Conservation (phyloP, 2,797 vertebrate genomes). For the Cichlasoma orientale region DNA sequence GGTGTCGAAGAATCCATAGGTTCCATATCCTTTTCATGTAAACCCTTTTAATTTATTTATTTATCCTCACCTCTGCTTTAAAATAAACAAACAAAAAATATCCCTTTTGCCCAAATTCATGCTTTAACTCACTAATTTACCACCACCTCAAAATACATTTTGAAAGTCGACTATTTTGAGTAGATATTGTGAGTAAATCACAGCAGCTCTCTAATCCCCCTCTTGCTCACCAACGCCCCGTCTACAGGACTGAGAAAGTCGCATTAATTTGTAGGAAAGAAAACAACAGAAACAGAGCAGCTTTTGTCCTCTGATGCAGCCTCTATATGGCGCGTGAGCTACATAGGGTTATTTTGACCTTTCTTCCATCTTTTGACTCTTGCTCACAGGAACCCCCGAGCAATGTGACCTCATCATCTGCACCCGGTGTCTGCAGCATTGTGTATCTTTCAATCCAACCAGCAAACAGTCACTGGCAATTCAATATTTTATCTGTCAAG, state of each 20-base stretch:
- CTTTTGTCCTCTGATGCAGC: slow-evolving; percentile 21
- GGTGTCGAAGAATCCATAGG: too few species aligned
- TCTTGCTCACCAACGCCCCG: neutral
- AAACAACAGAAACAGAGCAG: neutral
- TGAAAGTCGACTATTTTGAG: neutral
- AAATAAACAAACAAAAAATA: too few species aligned
- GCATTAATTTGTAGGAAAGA: slow-evolving; percentile 12
- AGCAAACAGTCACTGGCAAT: slow-evolving; percentile 16
- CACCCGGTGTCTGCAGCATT: neutral
- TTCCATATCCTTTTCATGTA: too few species aligned
- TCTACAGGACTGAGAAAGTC: neutral
- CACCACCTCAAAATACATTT: too few species aligned
- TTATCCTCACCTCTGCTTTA: too few species aligned
- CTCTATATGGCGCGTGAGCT: slow-evolving; percentile 24
- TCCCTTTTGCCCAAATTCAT: too few species aligned
- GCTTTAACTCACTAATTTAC: too few species aligned
- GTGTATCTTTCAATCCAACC: slow-evolving; percentile 1
- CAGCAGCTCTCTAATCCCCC: neutral
- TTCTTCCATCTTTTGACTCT: slow-evolving; percentile 51
- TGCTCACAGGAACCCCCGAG: slow-evolving; percentile 39
- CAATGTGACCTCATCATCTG: slow-evolving; percentile 51
- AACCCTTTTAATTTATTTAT: too few species aligned
- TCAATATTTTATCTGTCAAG: slow-evolving; percentile 23
- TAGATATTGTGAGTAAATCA: neutral
- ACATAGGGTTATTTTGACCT: slow-evolving; percentile 45